phyloP scores from a whole-genome alignment of 2,113 vertebrate genomes.

The Gopherus flavomarginatus region DNA sequence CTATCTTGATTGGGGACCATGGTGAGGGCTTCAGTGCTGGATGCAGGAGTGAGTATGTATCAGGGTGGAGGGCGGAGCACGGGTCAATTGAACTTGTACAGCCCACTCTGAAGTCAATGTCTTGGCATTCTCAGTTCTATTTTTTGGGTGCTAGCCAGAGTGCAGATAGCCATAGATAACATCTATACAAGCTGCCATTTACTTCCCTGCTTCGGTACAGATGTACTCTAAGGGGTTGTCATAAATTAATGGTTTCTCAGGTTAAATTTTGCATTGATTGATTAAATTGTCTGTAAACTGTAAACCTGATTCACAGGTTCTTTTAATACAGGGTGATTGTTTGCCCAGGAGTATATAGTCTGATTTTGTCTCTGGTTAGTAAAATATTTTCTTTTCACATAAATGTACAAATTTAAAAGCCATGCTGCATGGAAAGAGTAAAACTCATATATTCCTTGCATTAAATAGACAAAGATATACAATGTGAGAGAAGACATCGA shows the following conservation, averaged over 20 bases:
- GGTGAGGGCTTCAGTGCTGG: not conserved
- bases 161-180: no score
- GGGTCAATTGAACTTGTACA: not conserved
- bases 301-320: not conserved
- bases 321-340: not conserved
- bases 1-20: not conserved
- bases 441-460: fast-evolving
- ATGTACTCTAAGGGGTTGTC: fast-evolving
- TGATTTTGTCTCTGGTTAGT: not conserved
- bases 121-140: not conserved
- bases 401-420: not conserved
- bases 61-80: fast-evolving
- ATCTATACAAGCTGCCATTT: not conserved
- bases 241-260: not conserved
- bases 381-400: not conserved
- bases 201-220: not conserved
- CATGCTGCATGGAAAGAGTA: not conserved
- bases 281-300: not conserved
- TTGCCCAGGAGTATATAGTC: not conserved
- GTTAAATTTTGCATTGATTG: not conserved
- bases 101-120: not conserved
- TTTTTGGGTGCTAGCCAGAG: not conserved
- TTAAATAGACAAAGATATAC: not conserved
- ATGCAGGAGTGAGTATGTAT: not conserved
- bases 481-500: not conserved